Evolutionary conservation across 1,140 invertebrate genomes (phyloP), one percentile per base, ranked within the genome.

Genomic region (Lamellibrachia luymesi): DNA sequence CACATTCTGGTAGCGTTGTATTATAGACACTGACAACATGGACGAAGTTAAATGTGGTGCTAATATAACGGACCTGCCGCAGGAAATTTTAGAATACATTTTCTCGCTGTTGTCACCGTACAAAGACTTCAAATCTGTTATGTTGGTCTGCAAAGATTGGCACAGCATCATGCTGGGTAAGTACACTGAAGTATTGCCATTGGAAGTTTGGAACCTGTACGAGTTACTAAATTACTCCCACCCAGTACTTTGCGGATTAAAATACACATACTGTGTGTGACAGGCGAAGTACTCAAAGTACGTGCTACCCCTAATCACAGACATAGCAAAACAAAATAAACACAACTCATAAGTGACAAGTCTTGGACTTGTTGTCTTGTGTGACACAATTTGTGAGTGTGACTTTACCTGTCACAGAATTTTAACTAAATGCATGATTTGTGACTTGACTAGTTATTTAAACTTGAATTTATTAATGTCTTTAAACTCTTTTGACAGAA

Each of bases 71-170:
- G 96, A 97, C 94, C 96, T 99, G 93, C 98, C 99, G 10, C 98
- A 99, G 96, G 98, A 99, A 97, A 97, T 99, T 91, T 96, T 99
- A 92, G 98, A 99, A 96, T 98, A 98, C 95, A 98, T 99, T 95
- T 97, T 99, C 93, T 97, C 97, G 94, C 97, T 98, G 95, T 96
- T 99, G 94, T 98, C 98, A 93, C 98, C 98, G 27, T 99, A 99
- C 95, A 97, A 97, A 96, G 98, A 99, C 97, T 96, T 99, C 93
- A 97, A 98, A 96, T 97, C 97, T 95, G 98, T 98, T 95, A 98
- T 97, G 96, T 96, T 97, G 94, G 98, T 99, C 27, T 98, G 97
- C 94, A 98, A 97, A 96, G 97, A 98, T 96, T 99, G 98, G 98
- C n/a, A 91, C 52, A 50, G 4, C 89, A 22, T 89, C 51, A 92